Percentiles rank a stretch among this genome's conserved stretches.
phyloP scores from a whole-genome alignment of 2,888 invertebrate species.

The Ptychoptera contaminata region DNA sequence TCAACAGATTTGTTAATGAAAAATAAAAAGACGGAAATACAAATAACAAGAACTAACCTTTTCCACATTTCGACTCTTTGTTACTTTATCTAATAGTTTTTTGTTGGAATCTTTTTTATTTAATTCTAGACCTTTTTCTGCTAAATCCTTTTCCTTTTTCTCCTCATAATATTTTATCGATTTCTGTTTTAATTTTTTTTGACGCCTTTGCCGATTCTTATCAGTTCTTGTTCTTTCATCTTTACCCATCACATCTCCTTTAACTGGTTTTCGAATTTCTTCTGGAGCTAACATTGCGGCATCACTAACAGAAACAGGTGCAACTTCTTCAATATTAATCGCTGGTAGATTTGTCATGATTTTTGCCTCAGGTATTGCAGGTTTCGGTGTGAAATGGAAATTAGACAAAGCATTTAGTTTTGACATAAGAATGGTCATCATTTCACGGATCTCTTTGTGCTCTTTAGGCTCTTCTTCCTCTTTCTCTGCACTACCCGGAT shows the following conservation, averaged over 20 bases:
- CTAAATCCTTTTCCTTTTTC: conserved; percentile 31
- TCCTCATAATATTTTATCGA: conserved; percentile 34
- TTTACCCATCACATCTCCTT: conserved; percentile 46
- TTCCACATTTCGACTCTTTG: conserved; percentile 46
- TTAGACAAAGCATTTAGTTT: conserved; percentile 87
- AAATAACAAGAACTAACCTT: conserved; percentile 31
- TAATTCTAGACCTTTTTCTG: conserved; percentile 22
- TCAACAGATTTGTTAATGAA: too few species aligned
- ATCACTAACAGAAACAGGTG: conserved; percentile 75
- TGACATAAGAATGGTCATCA: conserved; percentile 60
- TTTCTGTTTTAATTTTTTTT: conserved; percentile 66
- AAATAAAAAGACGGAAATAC: conserved; percentile 12
- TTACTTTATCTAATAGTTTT: conserved; percentile 43
- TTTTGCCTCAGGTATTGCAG: conserved; percentile 70
- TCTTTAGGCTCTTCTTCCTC: conserved; percentile 51
- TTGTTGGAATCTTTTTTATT: conserved; percentile 36
- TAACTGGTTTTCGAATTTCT: conserved; percentile 54
- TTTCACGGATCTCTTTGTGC: conserved; percentile 59
- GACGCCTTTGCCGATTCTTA: conserved; percentile 72
- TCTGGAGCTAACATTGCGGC: conserved; percentile 80
- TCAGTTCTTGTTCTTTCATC: conserved; percentile 74
- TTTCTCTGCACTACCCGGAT: conserved; percentile 19
- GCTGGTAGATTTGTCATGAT: conserved; percentile 84
- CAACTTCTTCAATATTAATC: conserved; percentile 88
- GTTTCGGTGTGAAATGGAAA: conserved; percentile 86